Evolutionary conservation across 2,888 invertebrate species (phyloP).

Genomic region (Herminia tarsipennalis): DNA sequence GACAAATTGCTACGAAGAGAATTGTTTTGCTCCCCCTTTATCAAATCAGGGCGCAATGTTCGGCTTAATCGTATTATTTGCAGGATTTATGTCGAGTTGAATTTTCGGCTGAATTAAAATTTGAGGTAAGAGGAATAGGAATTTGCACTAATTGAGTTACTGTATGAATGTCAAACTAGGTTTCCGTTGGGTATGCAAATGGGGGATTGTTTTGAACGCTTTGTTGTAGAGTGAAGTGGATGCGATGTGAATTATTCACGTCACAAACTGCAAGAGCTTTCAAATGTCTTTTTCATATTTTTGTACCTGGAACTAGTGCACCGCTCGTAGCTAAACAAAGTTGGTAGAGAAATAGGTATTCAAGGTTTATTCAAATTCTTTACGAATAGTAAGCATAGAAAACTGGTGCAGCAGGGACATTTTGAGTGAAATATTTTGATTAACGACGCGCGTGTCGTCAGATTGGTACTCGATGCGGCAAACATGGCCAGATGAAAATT

Average conservation of each 20-base stretch:
- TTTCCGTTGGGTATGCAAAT: conserved; percentile 57
- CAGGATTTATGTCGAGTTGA: conserved; percentile 59
- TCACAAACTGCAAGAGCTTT: conserved; percentile 49
- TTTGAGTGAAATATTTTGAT: conserved; percentile 51
- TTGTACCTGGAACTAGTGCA: conserved; percentile 34
- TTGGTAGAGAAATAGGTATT: conserved; percentile 13
- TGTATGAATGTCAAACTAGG: conserved; percentile 56
- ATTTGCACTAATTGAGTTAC: conserved; percentile 56
- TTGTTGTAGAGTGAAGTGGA: conserved; percentile 43
- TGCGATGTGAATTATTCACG: conserved; percentile 55
- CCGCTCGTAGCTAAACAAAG: conserved; percentile 22
- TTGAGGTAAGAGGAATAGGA: conserved; percentile 47
- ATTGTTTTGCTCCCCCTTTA: conserved; percentile 57
- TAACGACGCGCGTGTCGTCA: conserved; percentile 51
- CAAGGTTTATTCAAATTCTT: conserved; percentile 16
- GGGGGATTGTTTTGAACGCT: conserved; percentile 51
- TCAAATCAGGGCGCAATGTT: conserved; percentile 59
- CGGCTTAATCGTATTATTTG: conserved; percentile 69
- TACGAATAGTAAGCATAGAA: conserved; percentile 10
- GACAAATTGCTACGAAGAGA: conserved; percentile 68
- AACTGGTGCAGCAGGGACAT: conserved; percentile 23
- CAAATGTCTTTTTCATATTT: conserved; percentile 51
- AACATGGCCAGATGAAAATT: conserved; percentile 66
- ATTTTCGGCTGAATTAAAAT: conserved; percentile 59
- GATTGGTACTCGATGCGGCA: conserved; percentile 51